A percentile compares a stretch with the other conserved stretches of the same genome.
These are phyloP conservation scores for Distichodus sexfasciatus DNA, from an alignment of 2,797 vertebrate species.

Conservation along the genomic window DNA sequence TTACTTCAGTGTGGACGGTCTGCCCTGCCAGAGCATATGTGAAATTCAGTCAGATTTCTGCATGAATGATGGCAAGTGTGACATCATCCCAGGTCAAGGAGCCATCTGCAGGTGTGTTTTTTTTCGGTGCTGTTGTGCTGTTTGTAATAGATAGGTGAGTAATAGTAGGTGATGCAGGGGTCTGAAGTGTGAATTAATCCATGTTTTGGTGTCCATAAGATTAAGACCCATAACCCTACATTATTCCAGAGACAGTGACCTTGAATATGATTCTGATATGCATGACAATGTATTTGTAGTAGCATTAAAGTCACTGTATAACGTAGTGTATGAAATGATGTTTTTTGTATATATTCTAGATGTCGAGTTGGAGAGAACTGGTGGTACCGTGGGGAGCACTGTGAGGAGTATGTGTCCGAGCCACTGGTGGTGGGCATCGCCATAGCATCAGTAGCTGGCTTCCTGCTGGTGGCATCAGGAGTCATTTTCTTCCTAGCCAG, in stretches of 20 bases:
- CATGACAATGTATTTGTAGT: not conserved
- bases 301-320: not conserved
- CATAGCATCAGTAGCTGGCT: slow-evolving; percentile 81
- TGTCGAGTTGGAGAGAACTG: slow-evolving; percentile 92
- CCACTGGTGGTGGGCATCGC: slow-evolving; percentile 87
- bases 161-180: too few relatives aligned
- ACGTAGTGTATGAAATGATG: not conserved
- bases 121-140: not conserved
- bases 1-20: slow-evolving; percentile 85
- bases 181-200: too few relatives aligned
- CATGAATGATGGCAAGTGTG: slow-evolving; percentile 92
- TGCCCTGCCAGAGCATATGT: slow-evolving; percentile 90
- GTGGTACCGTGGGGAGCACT: slow-evolving; percentile 93
- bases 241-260: too few relatives aligned
- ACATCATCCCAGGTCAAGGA: slow-evolving; percentile 69
- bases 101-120: slow-evolving; percentile 46
- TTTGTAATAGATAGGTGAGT: not conserved
- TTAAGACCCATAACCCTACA: too few relatives aligned
- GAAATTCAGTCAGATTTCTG: slow-evolving; percentile 85
- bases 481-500: slow-evolving; percentile 84
- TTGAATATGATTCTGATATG: too few relatives aligned
- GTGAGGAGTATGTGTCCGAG: slow-evolving; percentile 92
- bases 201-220: too few relatives aligned
- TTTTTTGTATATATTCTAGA: slow-evolving; percentile 60
- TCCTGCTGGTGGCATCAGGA: slow-evolving; percentile 79